phyloP scores from a whole-genome alignment of 2,797 vertebrate species.

The Caiman crocodilus region DNA sequence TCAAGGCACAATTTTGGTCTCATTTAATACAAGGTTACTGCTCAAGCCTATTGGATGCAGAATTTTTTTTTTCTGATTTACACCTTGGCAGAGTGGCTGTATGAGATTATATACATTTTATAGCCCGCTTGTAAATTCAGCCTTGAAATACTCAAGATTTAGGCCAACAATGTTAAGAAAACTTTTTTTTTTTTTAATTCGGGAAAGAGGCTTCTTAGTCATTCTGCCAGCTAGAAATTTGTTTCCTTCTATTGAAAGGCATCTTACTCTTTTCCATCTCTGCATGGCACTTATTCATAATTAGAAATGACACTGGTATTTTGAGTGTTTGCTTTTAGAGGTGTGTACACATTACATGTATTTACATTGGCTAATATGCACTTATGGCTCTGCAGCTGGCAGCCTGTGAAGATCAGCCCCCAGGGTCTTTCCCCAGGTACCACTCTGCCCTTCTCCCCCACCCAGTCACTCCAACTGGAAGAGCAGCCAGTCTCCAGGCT shows the following conservation, averaged over 20 bases:
- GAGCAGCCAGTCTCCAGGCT: too few species aligned
- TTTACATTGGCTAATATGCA: not conserved
- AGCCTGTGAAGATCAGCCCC: too few species aligned
- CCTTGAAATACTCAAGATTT: not conserved
- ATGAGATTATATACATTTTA: not conserved
- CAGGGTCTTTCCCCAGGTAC: too few species aligned
- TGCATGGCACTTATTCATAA: not conserved
- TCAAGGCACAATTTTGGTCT: too few species aligned
- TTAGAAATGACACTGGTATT: not conserved
- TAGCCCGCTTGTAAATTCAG: not conserved
- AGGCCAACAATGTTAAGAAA: not conserved
- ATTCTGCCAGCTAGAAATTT: slow-evolving; percentile 36
- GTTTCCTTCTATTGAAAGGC: not conserved
- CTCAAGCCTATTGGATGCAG: too few species aligned
- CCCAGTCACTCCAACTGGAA: too few species aligned
- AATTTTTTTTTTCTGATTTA: not conserved
- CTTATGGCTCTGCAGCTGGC: not conserved
- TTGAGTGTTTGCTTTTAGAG: not conserved
- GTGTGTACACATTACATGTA: not conserved
- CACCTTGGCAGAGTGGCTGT: not conserved
- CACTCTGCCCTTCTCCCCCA: too few species aligned
- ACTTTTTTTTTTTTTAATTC: not conserved
- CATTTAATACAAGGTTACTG: too few species aligned
- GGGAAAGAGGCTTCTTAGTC: not conserved
- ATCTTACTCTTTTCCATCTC: not conserved